Evolutionary conservation across 2,888 invertebrate species (phyloP).

Genomic region (Tenthredo livida): DNA sequence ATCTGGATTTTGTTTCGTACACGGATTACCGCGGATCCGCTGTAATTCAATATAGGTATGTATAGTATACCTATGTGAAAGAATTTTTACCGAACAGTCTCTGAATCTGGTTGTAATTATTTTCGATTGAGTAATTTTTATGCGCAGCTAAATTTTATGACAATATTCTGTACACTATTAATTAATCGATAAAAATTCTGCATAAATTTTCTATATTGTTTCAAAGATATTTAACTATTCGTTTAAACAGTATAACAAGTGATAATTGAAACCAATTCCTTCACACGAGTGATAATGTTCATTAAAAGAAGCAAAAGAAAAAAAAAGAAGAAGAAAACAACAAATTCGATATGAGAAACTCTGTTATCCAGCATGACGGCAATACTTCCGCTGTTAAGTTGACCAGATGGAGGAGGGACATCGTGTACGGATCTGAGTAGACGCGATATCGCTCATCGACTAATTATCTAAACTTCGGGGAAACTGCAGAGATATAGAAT

Average conservation of each 20-base stretch:
- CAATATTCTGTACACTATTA: neutral
- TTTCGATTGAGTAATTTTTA: neutral
- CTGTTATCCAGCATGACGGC: conserved; percentile 49
- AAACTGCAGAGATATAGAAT: conserved; percentile 34
- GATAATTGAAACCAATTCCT: neutral
- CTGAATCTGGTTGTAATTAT: neutral
- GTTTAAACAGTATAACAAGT: neutral
- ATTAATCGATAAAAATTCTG: neutral
- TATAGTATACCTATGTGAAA: neutral
- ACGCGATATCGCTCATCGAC: conserved; percentile 51
- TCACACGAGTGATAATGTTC: neutral
- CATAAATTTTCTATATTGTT: neutral
- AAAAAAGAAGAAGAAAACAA: neutral
- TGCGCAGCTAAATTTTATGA: too few relatives aligned
- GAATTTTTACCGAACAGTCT: neutral
- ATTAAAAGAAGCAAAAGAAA: neutral
- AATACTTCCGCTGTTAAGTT: conserved; percentile 59
- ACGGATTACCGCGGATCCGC: too few relatives aligned
- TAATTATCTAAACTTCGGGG: conserved; percentile 45
- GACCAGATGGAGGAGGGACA: conserved; percentile 44
- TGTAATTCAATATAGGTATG: neutral
- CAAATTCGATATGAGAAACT: conserved; percentile 51
- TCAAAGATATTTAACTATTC: neutral
- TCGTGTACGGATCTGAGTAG: conserved; percentile 29
- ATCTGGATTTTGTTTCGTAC: neutral